phyloP scores from a whole-genome alignment of 1,140 invertebrate species.

The Drosophila seguyi region DNA sequence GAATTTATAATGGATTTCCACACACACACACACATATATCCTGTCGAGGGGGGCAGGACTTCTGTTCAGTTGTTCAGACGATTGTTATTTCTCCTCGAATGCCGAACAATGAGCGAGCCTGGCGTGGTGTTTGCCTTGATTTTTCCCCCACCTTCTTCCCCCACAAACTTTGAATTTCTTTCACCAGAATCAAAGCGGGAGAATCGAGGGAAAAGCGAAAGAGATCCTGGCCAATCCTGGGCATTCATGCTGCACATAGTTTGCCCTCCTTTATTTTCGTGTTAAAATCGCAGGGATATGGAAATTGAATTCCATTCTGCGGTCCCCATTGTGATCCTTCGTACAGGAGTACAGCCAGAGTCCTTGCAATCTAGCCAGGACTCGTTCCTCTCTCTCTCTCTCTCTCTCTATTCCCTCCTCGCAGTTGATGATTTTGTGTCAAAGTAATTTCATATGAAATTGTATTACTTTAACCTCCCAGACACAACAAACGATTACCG shows the following conservation, averaged over 20 bases:
- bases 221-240: conserved; percentile 2
- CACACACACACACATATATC: conserved; percentile 2
- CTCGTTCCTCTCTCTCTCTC: too few species aligned
- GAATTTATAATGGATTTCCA: conserved; percentile 73
- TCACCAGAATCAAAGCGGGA: background rate
- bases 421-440: conserved; percentile 44
- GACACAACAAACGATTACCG: conserved; percentile 69
- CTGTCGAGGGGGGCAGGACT: background rate
- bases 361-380: background rate
- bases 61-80: conserved; percentile 33
- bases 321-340: conserved; percentile 10
- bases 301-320: conserved; percentile 68
- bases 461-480: conserved; percentile 60
- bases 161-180: conserved; percentile 28
- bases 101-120: conserved; percentile 40
- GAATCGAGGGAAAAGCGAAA: background rate
- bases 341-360: background rate
- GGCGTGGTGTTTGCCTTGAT: conserved; percentile 43
- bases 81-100: conserved; percentile 52
- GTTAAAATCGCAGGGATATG: conserved; percentile 70
- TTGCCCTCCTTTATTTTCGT: conserved; percentile 15
- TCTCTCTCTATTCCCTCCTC: background rate
- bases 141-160: background rate
- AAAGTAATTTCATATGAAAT: conserved; percentile 72
- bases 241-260: background rate